phyloP scores from a whole-genome alignment of 1,140 invertebrate genomes.

The Radopholus similis region DNA sequence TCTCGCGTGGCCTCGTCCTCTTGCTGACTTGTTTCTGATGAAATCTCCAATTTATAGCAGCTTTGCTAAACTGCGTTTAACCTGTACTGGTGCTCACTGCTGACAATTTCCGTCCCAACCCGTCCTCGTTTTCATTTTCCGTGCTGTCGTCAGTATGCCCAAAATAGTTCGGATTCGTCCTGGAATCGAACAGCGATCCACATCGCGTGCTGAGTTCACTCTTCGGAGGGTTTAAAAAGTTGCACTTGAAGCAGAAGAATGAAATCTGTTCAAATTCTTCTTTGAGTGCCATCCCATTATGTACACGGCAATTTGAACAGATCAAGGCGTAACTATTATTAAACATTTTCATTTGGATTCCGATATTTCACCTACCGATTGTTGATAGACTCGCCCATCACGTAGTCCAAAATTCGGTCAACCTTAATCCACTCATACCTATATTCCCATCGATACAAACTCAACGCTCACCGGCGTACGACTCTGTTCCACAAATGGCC shows the following conservation, averaged over 20 bases:
- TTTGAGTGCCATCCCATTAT: constrained; percentile 93
- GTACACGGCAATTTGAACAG: constrained; percentile 79
- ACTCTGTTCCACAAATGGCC: constrained; percentile 41
- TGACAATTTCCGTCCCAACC: constrained; percentile 2
- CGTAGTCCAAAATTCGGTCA: constrained; percentile 84
- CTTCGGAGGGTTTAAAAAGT: constrained; percentile 23
- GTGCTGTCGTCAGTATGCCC: constrained; percentile 14
- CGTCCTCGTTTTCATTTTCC: constrained; percentile 10
- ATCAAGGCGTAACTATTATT: constrained; percentile 71
- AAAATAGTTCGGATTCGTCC: not conserved
- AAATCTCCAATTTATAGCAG: not conserved
- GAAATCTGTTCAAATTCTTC: constrained; percentile 86
- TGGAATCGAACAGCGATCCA: not conserved
- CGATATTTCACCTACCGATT: constrained; percentile 68
- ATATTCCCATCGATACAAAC: constrained; percentile 63
- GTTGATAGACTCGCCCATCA: constrained; percentile 88
- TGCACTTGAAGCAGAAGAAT: constrained; percentile 42
- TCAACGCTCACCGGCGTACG: constrained; percentile 57
- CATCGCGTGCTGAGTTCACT: not conserved
- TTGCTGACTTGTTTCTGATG: not conserved
- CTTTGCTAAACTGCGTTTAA: not conserved
- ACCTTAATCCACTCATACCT: constrained; percentile 69
- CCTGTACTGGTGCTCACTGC: not conserved
- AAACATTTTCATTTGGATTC: not conserved
- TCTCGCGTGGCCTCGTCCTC: not conserved